Percentiles rank a stretch among this genome's conserved stretches.
Conservation (phyloP, 2,797 vertebrate genomes). For the Parambassis ranga region DNA sequence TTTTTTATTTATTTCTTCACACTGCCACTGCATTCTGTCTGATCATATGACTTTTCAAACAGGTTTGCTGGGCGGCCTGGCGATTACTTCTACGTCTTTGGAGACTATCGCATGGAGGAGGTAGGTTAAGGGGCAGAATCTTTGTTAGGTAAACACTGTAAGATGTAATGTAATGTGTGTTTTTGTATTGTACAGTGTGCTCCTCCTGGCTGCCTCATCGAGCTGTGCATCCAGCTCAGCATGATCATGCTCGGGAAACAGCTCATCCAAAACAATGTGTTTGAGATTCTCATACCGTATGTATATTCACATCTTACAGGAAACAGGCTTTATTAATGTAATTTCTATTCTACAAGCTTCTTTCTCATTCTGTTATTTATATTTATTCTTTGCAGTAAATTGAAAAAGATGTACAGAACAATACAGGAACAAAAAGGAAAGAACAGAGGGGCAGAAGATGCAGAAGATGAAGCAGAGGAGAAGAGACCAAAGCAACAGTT, state of each 20-base stretch:
- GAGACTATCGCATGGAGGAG: slow-evolving; percentile 95
- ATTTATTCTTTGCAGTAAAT: slow-evolving; percentile 65
- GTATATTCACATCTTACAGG: slow-evolving; percentile 61
- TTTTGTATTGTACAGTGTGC: slow-evolving; percentile 84
- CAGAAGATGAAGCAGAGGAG: slow-evolving; percentile 55
- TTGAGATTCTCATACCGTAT: slow-evolving; percentile 97
- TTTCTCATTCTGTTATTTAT: neutral
- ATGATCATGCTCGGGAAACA: slow-evolving; percentile 99
- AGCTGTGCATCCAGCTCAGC: slow-evolving; percentile 97
- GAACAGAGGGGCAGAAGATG: slow-evolving; percentile 69
- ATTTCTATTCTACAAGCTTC: neutral
- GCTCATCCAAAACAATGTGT: slow-evolving; percentile 97
- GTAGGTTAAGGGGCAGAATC: slow-evolving; percentile 73
- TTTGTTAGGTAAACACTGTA: neutral
- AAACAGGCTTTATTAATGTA: neutral
- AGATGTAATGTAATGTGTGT: slow-evolving; percentile 2
- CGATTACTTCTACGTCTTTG: slow-evolving; percentile 92
- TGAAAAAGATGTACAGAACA: slow-evolving; percentile 88
- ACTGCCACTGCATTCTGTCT: neutral
- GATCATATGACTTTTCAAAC: slow-evolving; percentile 11
- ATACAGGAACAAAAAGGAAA: slow-evolving; percentile 82
- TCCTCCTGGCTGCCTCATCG: slow-evolving; percentile 96
- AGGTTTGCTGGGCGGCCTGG: slow-evolving; percentile 95
- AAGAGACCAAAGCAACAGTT: slow-evolving; percentile 86
- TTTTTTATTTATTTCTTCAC: neutral